Conservation (phyloP, 2,888 invertebrate genomes). For the Physocephala rufipes region DNA sequence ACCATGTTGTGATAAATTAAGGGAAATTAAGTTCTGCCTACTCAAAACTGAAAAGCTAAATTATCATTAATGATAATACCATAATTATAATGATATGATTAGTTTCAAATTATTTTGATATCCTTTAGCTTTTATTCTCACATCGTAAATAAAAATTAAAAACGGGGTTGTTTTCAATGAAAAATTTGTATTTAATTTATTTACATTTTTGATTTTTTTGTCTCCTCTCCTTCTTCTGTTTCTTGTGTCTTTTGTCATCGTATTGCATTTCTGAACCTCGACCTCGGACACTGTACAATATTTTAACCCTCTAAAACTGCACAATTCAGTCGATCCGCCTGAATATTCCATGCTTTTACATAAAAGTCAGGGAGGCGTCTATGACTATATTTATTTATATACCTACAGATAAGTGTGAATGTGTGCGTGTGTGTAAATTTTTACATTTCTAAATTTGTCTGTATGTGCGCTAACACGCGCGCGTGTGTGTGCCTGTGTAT, state of each 20-base stretch:
- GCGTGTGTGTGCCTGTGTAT: too few relatives aligned
- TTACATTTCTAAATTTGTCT: not conserved
- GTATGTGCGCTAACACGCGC: not conserved
- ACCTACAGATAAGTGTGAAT: not conserved
- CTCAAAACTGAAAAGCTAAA: too few relatives aligned
- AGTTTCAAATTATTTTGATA: too few relatives aligned
- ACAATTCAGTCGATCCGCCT: not conserved
- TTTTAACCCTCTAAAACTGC: constrained; percentile 16
- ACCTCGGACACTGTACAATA: constrained; percentile 31
- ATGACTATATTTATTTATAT: not conserved
- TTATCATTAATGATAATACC: too few relatives aligned
- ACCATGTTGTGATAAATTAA: too few relatives aligned
- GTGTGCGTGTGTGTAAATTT: constrained; percentile 3
- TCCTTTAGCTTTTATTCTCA: too few relatives aligned
- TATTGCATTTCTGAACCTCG: constrained; percentile 27
- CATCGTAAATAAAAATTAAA: too few relatives aligned
- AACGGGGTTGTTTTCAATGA: too few relatives aligned
- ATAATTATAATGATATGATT: too few relatives aligned
- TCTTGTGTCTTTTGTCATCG: not conserved
- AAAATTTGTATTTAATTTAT: too few relatives aligned
- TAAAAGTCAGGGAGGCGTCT: not conserved
- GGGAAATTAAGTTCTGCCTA: too few relatives aligned
- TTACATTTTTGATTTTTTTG: not conserved
- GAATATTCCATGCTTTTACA: not conserved
- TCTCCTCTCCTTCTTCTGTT: not conserved